Base-by-base conservation (phyloP, 2,113 vertebrate species). In the Syrmaticus mikado region DNA sequence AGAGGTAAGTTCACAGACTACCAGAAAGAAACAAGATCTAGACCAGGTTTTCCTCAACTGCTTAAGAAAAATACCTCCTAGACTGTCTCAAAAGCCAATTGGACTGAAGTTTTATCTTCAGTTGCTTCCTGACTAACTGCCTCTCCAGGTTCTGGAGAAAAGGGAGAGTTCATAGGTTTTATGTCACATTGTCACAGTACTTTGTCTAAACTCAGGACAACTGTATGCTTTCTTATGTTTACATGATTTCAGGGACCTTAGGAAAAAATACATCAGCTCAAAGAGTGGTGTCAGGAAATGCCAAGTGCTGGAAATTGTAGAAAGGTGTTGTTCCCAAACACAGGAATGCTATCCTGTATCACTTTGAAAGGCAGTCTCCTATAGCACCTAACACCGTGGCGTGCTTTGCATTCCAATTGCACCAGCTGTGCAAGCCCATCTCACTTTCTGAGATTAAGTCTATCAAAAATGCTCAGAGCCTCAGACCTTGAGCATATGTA, bases 301-400 rank as follows among this genome's bases (percentile, higher is more conserved):
- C 7, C 28, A 25, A 64, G 30, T 67, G 41, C 45, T 90, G 41
- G 89, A 58, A 81, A 50, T 3, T 53, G 34, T 34, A 30, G 32
- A 77, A 43, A 30, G 25, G 24, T 73, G 25, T 1, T 81, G 6
- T 5, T 90, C 30, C 60, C 50, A 50, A 76, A 87, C 41, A 72
- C 0, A 0, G 27, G 11, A 52, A 25, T 5, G 0, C 7, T 13
- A 3, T 25, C 60, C 53, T 58, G 53, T 68, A 7, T 48, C 0
- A 0, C n/a, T 62, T 38, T 79, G 45, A 32, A 57, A 18, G 18
- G n/a, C 20, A 53, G n/a, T 19, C 27, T 82, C 45, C 24, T 32
- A 3, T 1, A 1, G 22, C n/a, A 53, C 18, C 32, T 73, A 53
- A 53, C 74, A 64, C 41, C 27, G 36, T 92, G 45, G 11, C 1